Evolutionary conservation across 2,797 vertebrate genomes (phyloP), one percentile per base, ranked within the genome.

Genomic region (Tragopan temminckii): DNA sequence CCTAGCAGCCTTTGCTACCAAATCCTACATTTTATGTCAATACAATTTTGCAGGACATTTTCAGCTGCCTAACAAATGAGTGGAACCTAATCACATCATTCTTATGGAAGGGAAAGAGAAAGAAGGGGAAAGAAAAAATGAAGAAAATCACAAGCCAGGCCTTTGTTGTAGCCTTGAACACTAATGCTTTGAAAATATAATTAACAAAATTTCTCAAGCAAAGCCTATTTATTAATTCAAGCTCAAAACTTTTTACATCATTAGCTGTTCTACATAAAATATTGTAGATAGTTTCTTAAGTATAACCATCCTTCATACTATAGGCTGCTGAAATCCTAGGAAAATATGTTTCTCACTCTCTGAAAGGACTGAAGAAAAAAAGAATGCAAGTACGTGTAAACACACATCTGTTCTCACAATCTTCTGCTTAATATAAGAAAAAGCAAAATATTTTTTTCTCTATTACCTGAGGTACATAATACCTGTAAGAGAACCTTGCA

Each of bases 131-230:
- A 66, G 10, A 19, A 70, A 70, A 80, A 16, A 13, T 29, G 76
- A 83, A 55, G 4, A 7, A 76, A 76, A 76, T 14, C 9, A 36
- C 16, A 53, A 64, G 2, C 12, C 61, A 33, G 7, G 42, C 78
- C 5, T 71, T 81, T 75, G 25, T 25, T 92, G 21, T 33, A 21
- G 64, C 76, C 74, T 48, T 40, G 63, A 89, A 84, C 0, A 2
- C 18, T 48, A 45, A 64, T 53, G 16, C 11, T 87, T 89, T 79
- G 42, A 76, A 92, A 87, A 89, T 31, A n/a, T 45, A 83, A 86
- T 83, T 88, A 80, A 86, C 17, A 31, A 62, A 92, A 80, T 5
- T 85, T 81, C 53, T 76, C 63, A 81, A 79, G 63, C 25, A 87
- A 89, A 84, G 68, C 5, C 1, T 57, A 5, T 75, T 87, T 76